A percentile compares a stretch with the other conserved stretches of the same genome.
These are phyloP conservation scores for Leptinotarsa texana DNA, from an alignment of 1,140 invertebrate species.

Conservation along the genomic window DNA sequence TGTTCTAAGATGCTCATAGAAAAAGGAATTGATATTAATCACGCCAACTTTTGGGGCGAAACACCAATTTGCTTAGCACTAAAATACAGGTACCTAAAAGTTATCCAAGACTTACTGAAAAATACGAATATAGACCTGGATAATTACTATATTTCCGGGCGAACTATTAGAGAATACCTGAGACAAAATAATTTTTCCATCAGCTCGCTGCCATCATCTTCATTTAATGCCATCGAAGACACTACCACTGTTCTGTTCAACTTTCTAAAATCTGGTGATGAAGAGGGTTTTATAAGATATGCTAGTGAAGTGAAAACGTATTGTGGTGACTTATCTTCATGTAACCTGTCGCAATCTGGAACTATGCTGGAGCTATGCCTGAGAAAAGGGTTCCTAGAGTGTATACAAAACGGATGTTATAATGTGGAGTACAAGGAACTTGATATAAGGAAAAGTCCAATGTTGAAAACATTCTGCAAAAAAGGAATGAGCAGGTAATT, in stretches of 20 bases:
- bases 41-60: slow-evolving; percentile 41
- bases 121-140: slow-evolving; percentile 33
- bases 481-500: not conserved
- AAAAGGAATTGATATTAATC: slow-evolving; percentile 36
- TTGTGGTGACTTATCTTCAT: slow-evolving; percentile 33
- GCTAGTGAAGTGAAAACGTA: slow-evolving; percentile 10
- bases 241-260: slow-evolving; percentile 29
- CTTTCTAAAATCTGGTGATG: slow-evolving; percentile 35
- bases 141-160: slow-evolving; percentile 27
- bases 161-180: slow-evolving; percentile 34
- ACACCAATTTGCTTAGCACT: slow-evolving; percentile 39
- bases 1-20: slow-evolving; percentile 36
- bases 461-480: slow-evolving; percentile 35
- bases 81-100: slow-evolving; percentile 26
- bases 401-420: slow-evolving; percentile 21
- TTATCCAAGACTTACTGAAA: slow-evolving; percentile 30
- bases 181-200: slow-evolving; percentile 29
- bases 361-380: slow-evolving; percentile 39
- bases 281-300: slow-evolving; percentile 36
- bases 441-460: slow-evolving; percentile 30
- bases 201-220: too few species aligned
- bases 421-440: not conserved
- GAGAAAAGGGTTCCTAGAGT: slow-evolving; percentile 36
- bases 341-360: slow-evolving; percentile 28
- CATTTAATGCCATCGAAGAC: not conserved